Evolutionary conservation across 2,113 vertebrate species (phyloP).

Genomic region (Lophotis ruficrista): DNA sequence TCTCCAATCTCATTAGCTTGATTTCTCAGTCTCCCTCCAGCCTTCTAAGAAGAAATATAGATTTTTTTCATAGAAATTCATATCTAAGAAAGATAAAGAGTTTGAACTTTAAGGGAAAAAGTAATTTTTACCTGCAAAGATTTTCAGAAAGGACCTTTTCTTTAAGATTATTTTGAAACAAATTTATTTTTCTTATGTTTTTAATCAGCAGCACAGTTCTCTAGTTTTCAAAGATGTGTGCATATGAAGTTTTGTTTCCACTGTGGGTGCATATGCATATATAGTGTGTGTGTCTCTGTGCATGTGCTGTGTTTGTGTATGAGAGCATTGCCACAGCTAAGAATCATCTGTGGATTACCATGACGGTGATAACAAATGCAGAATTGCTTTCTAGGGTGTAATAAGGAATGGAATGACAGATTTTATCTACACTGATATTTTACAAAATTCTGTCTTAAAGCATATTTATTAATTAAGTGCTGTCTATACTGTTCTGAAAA

Average conservation of each 20-base stretch:
- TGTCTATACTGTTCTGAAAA: background rate
- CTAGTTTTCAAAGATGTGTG: background rate
- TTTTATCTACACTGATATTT: background rate
- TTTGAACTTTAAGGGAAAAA: background rate
- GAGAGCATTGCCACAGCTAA: background rate
- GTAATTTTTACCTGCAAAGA: background rate
- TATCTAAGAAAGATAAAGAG: background rate
- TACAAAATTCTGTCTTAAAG: background rate
- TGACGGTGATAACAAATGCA: background rate
- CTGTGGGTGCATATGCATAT: background rate
- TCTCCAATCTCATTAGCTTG: background rate
- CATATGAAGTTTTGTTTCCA: background rate
- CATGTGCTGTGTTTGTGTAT: fast-evolving
- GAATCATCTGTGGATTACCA: background rate
- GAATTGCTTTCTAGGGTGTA: background rate
- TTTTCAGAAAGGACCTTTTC: background rate
- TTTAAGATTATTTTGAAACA: background rate
- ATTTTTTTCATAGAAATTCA: background rate
- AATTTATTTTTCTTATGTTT: background rate
- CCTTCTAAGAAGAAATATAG: background rate
- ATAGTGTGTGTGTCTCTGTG: fast-evolving
- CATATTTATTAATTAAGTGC: background rate
- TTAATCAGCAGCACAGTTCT: background rate
- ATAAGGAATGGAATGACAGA: background rate
- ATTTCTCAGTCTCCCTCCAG: background rate